These are phyloP conservation scores for Dendrolimus punctatus DNA, from an alignment of 1,140 invertebrate species.

Conservation along the genomic window DNA sequence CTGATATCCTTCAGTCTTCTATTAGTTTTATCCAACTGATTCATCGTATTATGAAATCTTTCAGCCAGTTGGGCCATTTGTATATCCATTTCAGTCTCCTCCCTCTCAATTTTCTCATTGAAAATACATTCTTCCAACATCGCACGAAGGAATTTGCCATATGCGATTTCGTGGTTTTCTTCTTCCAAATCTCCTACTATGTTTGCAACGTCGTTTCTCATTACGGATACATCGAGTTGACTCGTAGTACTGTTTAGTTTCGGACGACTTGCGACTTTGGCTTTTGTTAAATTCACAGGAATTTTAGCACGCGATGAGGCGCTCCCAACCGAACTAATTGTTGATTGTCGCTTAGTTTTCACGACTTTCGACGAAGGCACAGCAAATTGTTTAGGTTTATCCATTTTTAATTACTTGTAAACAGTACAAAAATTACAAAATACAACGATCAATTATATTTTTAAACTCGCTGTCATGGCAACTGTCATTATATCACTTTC, in stretches of 20 bases:
- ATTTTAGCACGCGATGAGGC: constrained; percentile 16
- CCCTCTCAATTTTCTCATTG: constrained; percentile 47
- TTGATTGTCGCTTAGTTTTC: constrained; percentile 26
- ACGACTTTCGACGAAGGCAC: constrained; percentile 16
- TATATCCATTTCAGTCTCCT: constrained; percentile 49
- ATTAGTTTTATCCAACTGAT: constrained; percentile 52
- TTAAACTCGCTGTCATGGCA: constrained; percentile 34
- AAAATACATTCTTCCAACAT: constrained; percentile 52
- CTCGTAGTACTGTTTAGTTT: constrained; percentile 31
- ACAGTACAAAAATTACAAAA: constrained; percentile 3
- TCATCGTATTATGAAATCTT: constrained; percentile 46
- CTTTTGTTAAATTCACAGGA: constrained; percentile 13
- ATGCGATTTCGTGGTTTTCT: constrained; percentile 35
- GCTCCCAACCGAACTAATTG: constrained; percentile 2
- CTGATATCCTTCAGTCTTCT: constrained; percentile 50
- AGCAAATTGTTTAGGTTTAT: constrained; percentile 35
- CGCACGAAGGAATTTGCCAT: constrained; percentile 39
- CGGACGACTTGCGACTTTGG: constrained; percentile 12
- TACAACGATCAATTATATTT: constrained; percentile 2
- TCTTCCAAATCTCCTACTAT: constrained; percentile 31
- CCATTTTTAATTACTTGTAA: constrained; percentile 20
- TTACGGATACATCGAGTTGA: constrained; percentile 27
- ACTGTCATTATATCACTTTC: constrained; percentile 6
- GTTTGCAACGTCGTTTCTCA: constrained; percentile 20
- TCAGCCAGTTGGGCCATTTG: constrained; percentile 52